Evolutionary conservation across 2,113 vertebrate species (phyloP), one percentile per base, ranked within the genome.

Genomic region (Rhynchomys soricoides): DNA sequence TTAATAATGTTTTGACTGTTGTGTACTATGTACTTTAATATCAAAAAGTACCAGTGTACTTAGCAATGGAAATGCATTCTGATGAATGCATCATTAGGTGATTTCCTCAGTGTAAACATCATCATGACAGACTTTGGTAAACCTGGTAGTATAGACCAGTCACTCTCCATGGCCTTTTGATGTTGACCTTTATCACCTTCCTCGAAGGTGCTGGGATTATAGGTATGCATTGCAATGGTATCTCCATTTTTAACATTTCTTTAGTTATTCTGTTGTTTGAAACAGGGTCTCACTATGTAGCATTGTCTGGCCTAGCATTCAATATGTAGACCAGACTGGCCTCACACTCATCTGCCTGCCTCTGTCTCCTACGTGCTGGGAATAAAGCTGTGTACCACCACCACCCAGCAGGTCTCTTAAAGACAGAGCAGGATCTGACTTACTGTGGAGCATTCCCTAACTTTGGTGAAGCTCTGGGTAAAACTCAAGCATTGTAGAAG

Each of bases 1-100:
- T 93, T 75, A 94, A 82, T 26, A 13, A 70, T 82, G 50, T 21
- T 66, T 4, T 91, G 48, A 89, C 31, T 93, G 34, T 85, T 91
- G 48, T 95, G 4, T 88, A 48, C 9, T 74, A 34, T n/a, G 4
- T 92, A 5, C 64, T 31, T 26, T 55, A 57, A 40, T 57, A 19
- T 59, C 37, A 59, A 48, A 79, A 45, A 68, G 43, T 66, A 24
- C 4, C 50, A 66, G n/a, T 48, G 64, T 87, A 17, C 31, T 52
- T 70, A 88, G 34, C 50, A n/a, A 21, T 13, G 15, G 66, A 37
- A 40, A 71, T 26, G 52, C 66, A 88, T 55, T 71, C 34, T 52
- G 13, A 52, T 55, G 48, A 22, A 5, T 29, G 29, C 64, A 50
- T 88, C 45, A 19, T 29, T 88, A 55, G 37, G 15, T 45, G 48